These are phyloP conservation scores for Poeciliopsis prolifica DNA, from an alignment of 2,113 vertebrate genomes.

Conservation along the genomic window DNA sequence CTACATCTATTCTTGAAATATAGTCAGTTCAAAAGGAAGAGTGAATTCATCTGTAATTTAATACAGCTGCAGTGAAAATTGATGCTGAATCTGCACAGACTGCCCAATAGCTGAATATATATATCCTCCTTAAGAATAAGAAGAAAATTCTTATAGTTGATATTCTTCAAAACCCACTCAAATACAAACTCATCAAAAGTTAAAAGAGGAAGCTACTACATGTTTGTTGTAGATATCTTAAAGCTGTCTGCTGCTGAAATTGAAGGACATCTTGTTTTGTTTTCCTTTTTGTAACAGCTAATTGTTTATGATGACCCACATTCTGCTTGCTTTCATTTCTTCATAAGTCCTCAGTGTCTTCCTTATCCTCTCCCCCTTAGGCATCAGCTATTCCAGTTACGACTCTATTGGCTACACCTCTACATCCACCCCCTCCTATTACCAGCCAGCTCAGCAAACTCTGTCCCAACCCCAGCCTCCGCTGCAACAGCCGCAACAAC, in stretches of 20 bases:
- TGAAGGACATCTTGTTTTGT: constrained; percentile 8
- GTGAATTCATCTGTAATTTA: neutral
- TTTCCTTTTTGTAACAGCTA: constrained; percentile 5
- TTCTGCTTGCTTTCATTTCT: constrained; percentile 11
- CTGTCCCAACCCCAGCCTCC: constrained; percentile 70
- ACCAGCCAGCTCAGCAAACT: constrained; percentile 72
- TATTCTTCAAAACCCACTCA: neutral
- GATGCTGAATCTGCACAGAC: too few species aligned
- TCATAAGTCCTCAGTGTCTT: constrained; percentile 11
- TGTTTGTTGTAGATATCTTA: neutral
- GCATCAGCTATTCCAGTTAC: constrained; percentile 76
- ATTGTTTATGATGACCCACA: constrained; percentile 14
- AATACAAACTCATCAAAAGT: neutral
- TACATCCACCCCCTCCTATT: constrained; percentile 72
- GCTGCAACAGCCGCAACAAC: constrained; percentile 55
- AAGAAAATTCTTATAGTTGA: neutral
- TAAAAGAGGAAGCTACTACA: neutral
- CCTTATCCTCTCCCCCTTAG: constrained; percentile 56
- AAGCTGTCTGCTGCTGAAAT: neutral
- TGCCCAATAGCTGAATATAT: neutral
- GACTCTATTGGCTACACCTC: constrained; percentile 72
- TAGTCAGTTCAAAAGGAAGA: neutral
- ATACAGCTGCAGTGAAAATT: neutral
- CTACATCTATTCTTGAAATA: neutral
- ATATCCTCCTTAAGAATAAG: neutral